A percentile compares a stretch with the other conserved stretches of the same genome.
Evolutionary conservation across 2,888 invertebrate genomes (phyloP).

Genomic region (Calephelis perditalis): DNA sequence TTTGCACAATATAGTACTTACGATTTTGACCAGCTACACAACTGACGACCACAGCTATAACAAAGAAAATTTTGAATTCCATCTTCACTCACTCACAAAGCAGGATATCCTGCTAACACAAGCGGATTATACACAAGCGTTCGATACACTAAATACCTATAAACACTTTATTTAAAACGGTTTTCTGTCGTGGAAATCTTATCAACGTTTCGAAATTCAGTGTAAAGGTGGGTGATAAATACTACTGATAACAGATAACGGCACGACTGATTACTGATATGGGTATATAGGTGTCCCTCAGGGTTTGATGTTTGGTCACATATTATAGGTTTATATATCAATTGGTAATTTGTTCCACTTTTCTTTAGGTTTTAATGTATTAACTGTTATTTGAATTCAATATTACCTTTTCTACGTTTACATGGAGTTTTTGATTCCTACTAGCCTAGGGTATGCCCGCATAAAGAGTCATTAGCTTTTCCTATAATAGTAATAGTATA

Average conservation of each 20-base stretch:
- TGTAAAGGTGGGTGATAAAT: constrained; percentile 57
- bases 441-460: no score
- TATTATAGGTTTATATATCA: constrained; percentile 13
- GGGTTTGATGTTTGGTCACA: constrained; percentile 20
- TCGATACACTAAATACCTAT: constrained; percentile 39
- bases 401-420: no score
- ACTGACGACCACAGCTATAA: constrained; percentile 39
- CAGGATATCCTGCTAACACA: constrained; percentile 23
- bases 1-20: constrained; percentile 35
- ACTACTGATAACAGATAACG: constrained; percentile 28
- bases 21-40: constrained; percentile 43
- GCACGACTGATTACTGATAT: constrained; percentile 24
- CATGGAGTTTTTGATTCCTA: no score
- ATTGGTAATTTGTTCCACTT: not conserved
- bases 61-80: constrained; percentile 39
- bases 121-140: constrained; percentile 36
- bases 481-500: no score
- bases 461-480: no score
- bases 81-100: constrained; percentile 38
- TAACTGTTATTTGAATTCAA: no score
- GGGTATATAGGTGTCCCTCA: constrained; percentile 24
- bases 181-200: constrained; percentile 46
- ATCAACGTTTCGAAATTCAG: constrained; percentile 66
- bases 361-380: no score
- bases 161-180: constrained; percentile 42